Percentiles rank a stretch among this genome's conserved stretches.
Evolutionary conservation across 2,888 invertebrate species (phyloP).

Genomic region (Cynaeus angustus): DNA sequence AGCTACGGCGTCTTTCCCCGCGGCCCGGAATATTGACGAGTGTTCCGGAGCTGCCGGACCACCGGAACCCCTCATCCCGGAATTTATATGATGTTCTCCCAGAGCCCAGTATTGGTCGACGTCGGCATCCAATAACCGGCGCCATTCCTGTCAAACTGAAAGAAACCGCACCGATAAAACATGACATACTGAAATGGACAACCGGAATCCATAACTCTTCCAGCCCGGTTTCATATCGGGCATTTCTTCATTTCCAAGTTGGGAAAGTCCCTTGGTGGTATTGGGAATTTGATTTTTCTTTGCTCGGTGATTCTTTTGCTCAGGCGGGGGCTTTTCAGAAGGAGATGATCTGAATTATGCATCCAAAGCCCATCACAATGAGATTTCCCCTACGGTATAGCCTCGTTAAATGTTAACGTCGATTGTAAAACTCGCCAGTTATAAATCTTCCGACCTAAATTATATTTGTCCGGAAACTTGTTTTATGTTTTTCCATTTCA

Average conservation of each 20-base stretch:
- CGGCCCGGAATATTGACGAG: conserved; percentile 66
- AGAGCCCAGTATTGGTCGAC: conserved; percentile 69
- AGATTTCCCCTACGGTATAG: conserved; percentile 67
- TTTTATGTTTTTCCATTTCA: conserved; percentile 65
- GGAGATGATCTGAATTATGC: conserved; percentile 62
- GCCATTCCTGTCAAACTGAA: conserved; percentile 70
- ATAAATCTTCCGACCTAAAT: conserved; percentile 69
- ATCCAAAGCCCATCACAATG: conserved; percentile 64
- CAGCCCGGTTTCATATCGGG: conserved; percentile 28
- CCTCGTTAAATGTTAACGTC: conserved; percentile 70
- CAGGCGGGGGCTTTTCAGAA: conserved; percentile 28
- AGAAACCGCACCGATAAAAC: conserved; percentile 71
- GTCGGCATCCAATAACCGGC: conserved; percentile 70
- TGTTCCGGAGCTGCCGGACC: conserved; percentile 56
- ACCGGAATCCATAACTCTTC: conserved; percentile 62
- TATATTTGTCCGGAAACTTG: conserved; percentile 69
- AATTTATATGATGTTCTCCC: conserved; percentile 71
- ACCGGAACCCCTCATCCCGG: conserved; percentile 66
- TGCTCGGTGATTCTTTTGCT: conserved; percentile 36
- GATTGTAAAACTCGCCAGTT: conserved; percentile 71
- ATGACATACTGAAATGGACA: conserved; percentile 69
- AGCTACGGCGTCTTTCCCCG: conserved; percentile 59
- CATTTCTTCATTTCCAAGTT: conserved; percentile 32
- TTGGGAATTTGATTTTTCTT: conserved; percentile 45
- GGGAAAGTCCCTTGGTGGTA: conserved; percentile 32